Evolutionary conservation across 2,888 invertebrate species (phyloP), one percentile per base, ranked within the genome.

Genomic region (Corbicula japonica): DNA sequence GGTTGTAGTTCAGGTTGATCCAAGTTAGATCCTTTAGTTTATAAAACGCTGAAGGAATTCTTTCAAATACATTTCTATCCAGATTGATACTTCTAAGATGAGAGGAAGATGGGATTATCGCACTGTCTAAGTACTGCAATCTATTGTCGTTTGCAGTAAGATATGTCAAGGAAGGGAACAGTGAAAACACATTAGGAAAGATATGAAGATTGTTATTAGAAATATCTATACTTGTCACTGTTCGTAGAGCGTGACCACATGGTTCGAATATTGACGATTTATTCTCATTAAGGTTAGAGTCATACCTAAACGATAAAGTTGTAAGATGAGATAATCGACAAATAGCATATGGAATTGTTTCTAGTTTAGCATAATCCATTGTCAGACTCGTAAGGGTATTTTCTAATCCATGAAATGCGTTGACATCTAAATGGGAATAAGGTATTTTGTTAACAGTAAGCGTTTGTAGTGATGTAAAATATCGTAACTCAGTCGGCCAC

Each of bases 211-310:
- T 4, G 28, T 50, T 50, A 21, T 3, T 23, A 18, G 3, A 3
- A 8, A 50, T 8, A 8, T 50, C 8, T 3, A 50, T 2, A 8
- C 10, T 23, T 2, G 10, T 18, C 10, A 18, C 50, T 8, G 23
- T 26, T 4, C 10, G 15, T 8, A 18, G 23, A 8, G 23, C 28
- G 23, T 15, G 12, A 50, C 50, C 28, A 50, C 50, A 50, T 26
- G 50, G 50, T 28, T 50, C 50, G 15, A 50, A 50, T 26, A 50
- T 50, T 6, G 48, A 48, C 10, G 50, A 50, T n/a, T n/a, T n/a
- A 4, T 50, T 50, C n/a, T 23, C 50, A 2, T 50, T 21, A 8
- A 50, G 23, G 8, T 50, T 8, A 15, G 10, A 4, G 26, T 50
- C 15, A 50, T 4, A 3, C 23, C n/a, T 4, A n/a, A 50, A 50